These are phyloP conservation scores for Lamellibrachia columna DNA, from an alignment of 2,888 invertebrate genomes.

Conservation along the genomic window DNA sequence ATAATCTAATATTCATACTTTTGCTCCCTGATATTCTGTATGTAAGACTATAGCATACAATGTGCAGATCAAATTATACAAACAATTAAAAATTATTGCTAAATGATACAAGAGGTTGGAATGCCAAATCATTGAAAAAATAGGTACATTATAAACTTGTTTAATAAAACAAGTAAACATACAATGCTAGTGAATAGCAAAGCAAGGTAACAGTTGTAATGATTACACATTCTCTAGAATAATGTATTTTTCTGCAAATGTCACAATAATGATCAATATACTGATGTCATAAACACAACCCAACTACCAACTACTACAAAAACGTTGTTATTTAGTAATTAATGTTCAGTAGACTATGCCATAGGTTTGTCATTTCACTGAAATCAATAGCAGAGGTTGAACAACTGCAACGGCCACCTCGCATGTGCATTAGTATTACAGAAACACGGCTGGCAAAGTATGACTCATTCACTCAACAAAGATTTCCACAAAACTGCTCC, in stretches of 20 bases:
- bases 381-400: background rate
- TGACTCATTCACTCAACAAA: background rate
- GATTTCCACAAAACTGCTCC: background rate
- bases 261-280: background rate
- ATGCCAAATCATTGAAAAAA: background rate
- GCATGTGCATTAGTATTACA: background rate
- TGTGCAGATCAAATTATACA: slow-evolving; percentile 5
- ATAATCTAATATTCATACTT: slow-evolving; percentile 16
- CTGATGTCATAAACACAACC: too few species aligned
- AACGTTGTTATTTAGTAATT: too few species aligned
- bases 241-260: background rate
- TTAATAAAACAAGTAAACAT: background rate
- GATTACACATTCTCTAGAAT: background rate
- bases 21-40: background rate
- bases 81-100: background rate
- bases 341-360: too few species aligned
- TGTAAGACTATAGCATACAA: background rate
- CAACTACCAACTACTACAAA: background rate
- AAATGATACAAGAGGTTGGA: background rate
- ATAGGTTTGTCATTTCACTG: background rate
- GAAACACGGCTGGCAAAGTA: background rate
- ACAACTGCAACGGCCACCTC: background rate
- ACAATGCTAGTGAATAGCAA: background rate
- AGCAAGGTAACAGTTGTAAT: background rate
- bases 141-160: background rate